Base-by-base conservation (phyloP, 2,888 invertebrate genomes). In the Calameuta idolon region DNA sequence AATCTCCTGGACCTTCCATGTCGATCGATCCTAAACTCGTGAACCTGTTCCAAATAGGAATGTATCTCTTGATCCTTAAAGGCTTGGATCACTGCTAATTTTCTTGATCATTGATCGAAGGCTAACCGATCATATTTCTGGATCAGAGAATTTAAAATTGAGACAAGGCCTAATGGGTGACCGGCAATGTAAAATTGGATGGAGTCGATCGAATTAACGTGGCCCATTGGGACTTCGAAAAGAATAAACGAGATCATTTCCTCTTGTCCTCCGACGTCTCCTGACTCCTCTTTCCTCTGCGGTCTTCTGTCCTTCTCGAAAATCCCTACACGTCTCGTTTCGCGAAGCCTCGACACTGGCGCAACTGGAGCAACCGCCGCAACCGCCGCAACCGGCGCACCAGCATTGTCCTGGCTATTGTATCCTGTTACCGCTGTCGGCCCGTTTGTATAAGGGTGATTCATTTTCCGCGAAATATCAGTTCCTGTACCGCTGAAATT, bases 401-500 rank as follows among this genome's bases (percentile, higher is more conserved):
- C 11, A 35, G 89, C 83, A 89, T 90, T 90, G 90, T 90, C 88
- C 87, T 84, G 85, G 88, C 89, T 85, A 89, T 90, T 89, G 90
- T 90, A 87, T 86, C 84, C 87, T 84, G 87, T 88, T 89, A 89
- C 90, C 86, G 85, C 89, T 86, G 87, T 83, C 86, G 85, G 84
- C 82, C 83, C 85, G 89, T 87, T 88, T 87, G 85, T 87, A 87
- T 85, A 87, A 86, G 84, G 85, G 87, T 89, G 89, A 90, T 90
- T 90, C 90, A 90, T 90, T 89, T 86, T 87, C 90, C 83, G 85
- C 86, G 88, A 89, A 90, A 90, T 90, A 90, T 90, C 90, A 90
- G 90, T 88, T 89, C 88, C 90, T 89, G 88, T 83, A 83, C 85
- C 83, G 85, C 83, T 89, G 87, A 87, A 88, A 88, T 89, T 87